Evolutionary conservation across 1,140 invertebrate species (phyloP).

Genomic region (Drosophila oshimai): DNA sequence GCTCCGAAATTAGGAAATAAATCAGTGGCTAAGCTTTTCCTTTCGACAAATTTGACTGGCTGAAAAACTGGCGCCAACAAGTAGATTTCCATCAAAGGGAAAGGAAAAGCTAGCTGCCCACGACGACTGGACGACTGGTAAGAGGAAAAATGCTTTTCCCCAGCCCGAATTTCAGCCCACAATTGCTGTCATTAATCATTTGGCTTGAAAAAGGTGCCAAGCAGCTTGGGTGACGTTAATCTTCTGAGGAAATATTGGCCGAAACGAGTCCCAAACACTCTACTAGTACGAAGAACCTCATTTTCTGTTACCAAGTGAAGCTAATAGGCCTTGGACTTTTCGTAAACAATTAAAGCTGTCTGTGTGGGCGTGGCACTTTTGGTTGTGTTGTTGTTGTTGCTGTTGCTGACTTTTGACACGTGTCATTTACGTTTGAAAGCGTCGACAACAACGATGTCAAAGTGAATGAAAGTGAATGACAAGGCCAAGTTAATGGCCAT

Average conservation of each 20-base stretch:
- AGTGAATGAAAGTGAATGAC: slow-evolving; percentile 45
- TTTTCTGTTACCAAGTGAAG: background rate
- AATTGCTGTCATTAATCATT: slow-evolving; percentile 79
- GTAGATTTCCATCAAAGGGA: slow-evolving; percentile 64
- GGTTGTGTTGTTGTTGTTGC: slow-evolving; percentile 21
- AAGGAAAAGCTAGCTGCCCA: slow-evolving; percentile 24
- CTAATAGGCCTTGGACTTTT: background rate
- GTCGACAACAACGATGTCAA: slow-evolving; percentile 15
- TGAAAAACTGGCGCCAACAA: slow-evolving; percentile 57
- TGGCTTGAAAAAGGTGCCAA: slow-evolving; percentile 60
- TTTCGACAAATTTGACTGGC: slow-evolving; percentile 33
- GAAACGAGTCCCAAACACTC: background rate
- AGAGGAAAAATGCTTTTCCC: slow-evolving; percentile 2
- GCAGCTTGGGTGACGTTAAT: slow-evolving; percentile 65
- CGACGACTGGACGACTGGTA: slow-evolving; percentile 15
- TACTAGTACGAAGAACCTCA: background rate
- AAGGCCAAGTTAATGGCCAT: slow-evolving; percentile 47
- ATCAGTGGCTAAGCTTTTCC: slow-evolving; percentile 1
- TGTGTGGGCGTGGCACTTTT: slow-evolving; percentile 50
- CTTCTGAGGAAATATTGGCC: slow-evolving; percentile 21
- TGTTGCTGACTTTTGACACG: slow-evolving; percentile 65
- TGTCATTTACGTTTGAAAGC: slow-evolving; percentile 53
- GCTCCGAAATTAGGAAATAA: slow-evolving; percentile 1
- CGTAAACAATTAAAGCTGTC: slow-evolving; percentile 63
- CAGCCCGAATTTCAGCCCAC: background rate